Conservation (phyloP, 2,113 vertebrate genomes). For the Myiozetetes cayanensis region DNA sequence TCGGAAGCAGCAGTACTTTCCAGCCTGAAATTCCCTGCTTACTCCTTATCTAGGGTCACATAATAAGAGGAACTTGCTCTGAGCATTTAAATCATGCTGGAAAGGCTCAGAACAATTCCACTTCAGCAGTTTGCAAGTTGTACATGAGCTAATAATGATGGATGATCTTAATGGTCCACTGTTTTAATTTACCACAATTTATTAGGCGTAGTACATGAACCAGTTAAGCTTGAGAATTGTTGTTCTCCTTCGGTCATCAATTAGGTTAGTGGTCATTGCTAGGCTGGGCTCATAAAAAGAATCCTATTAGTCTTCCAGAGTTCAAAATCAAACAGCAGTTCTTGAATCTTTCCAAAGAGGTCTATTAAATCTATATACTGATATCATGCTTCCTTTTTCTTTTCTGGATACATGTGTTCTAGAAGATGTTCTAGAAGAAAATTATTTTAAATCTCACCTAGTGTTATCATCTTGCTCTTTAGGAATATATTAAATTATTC, state of each 20-base stretch:
- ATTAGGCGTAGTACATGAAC: not conserved
- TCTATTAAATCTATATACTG: not conserved
- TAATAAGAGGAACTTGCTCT: not conserved
- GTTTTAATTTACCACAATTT: not conserved
- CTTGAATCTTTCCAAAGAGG: not conserved
- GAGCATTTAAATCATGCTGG: not conserved
- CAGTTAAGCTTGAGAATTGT: not conserved
- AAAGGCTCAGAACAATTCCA: not conserved
- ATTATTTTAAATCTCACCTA: not conserved
- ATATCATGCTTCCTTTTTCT: not conserved
- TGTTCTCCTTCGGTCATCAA: not conserved
- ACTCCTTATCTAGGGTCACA: not conserved
- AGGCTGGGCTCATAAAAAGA: not conserved
- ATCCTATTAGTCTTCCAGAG: not conserved
- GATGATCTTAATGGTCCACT: not conserved
- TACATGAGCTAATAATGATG: not conserved
- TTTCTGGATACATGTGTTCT: not conserved
- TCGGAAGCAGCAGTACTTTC: not conserved
- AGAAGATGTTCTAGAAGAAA: not conserved
- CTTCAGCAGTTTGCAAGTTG: not conserved
- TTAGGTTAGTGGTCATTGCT: not conserved
- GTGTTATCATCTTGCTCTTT: not conserved
- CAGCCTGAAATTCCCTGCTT: not conserved
- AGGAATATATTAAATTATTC: not conserved
- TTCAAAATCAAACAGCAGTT: not conserved